These are phyloP conservation scores for Orcinus orca DNA, from an alignment of 2,113 vertebrate species.

Conservation along the genomic window DNA sequence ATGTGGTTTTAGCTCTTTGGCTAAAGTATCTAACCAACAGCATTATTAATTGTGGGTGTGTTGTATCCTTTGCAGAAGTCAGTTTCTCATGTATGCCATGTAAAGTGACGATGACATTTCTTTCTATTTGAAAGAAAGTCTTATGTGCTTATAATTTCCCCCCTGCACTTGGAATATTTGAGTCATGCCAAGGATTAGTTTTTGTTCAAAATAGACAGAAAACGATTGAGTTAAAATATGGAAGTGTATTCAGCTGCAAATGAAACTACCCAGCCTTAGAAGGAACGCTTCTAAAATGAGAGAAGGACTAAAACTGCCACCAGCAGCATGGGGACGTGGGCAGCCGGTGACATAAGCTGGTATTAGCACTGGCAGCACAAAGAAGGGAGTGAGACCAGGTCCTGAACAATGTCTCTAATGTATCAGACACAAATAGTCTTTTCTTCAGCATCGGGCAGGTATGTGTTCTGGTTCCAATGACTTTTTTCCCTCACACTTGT, in stretches of 20 bases:
- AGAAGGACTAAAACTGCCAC: conserved; percentile 52
- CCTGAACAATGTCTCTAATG: conserved; percentile 61
- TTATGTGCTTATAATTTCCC: conserved; percentile 49
- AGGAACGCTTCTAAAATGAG: conserved; percentile 56
- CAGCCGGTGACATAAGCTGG: conserved; percentile 56
- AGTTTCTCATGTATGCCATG: conserved; percentile 3
- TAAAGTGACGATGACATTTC: conserved; percentile 34
- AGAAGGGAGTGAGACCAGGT: conserved; percentile 52
- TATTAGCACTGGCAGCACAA: conserved; percentile 54
- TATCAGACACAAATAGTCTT: conserved; percentile 67
- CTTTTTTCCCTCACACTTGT: conserved; percentile 44
- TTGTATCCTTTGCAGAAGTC: conserved; percentile 21
- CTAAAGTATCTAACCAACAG: neutral
- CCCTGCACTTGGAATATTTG: conserved; percentile 38
- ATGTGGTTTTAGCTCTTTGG: neutral
- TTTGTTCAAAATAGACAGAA: conserved; percentile 65
- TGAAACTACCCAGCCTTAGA: neutral
- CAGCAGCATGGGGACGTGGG: conserved; percentile 17
- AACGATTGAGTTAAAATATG: conserved; percentile 65
- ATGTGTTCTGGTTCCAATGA: neutral
- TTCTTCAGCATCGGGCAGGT: conserved; percentile 68
- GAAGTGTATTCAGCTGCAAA: conserved; percentile 64
- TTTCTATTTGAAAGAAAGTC: conserved; percentile 68
- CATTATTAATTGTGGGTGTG: conserved; percentile 37
- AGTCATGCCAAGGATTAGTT: conserved; percentile 67